Conservation (phyloP, 2,797 vertebrate genomes). For the Pogoniulus pusillus region DNA sequence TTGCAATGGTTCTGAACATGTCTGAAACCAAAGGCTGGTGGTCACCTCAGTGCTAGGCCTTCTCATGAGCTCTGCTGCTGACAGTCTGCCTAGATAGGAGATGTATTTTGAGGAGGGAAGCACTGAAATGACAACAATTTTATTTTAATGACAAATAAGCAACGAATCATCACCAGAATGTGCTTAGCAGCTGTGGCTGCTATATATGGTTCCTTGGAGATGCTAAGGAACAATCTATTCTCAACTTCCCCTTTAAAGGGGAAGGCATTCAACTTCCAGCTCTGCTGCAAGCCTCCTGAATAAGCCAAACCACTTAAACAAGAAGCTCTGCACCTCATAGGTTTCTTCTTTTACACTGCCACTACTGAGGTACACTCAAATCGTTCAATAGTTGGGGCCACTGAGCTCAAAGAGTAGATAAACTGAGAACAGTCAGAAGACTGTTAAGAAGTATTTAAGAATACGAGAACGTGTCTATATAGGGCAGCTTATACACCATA, state of each 20-base stretch:
- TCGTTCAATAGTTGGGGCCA: background rate
- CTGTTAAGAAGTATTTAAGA: background rate
- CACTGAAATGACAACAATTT: background rate
- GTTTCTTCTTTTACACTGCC: background rate
- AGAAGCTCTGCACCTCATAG: background rate
- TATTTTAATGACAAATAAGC: background rate
- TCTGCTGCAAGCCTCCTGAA: background rate
- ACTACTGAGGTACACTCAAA: background rate
- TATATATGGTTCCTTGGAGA: background rate
- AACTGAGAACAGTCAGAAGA: background rate
- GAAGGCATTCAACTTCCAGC: background rate
- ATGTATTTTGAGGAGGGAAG: background rate
- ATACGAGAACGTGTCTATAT: background rate
- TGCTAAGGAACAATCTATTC: background rate
- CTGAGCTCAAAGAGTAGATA: background rate
- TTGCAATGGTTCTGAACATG: background rate
- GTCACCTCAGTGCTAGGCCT: background rate
- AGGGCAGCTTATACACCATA: background rate
- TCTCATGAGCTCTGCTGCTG: background rate
- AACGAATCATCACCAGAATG: background rate
- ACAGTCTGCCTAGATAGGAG: background rate
- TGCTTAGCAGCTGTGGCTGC: background rate
- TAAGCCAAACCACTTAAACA: background rate
- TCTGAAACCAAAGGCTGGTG: background rate
- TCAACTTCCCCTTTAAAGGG: background rate